phyloP scores from a whole-genome alignment of 2,113 vertebrate genomes.

The Psilopsiagon aurifrons region DNA sequence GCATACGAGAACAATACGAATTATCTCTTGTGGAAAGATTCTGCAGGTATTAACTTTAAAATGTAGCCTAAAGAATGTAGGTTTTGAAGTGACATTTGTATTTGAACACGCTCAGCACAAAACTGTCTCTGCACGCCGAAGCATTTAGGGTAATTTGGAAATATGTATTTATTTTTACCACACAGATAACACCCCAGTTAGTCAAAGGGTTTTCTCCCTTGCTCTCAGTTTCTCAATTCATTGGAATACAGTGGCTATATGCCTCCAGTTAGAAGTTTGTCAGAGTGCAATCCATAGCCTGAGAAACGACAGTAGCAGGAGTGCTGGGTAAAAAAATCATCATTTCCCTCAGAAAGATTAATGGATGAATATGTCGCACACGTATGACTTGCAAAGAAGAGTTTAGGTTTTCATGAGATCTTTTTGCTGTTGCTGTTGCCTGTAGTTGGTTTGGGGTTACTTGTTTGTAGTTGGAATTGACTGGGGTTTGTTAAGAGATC shows the following conservation, averaged over 20 bases:
- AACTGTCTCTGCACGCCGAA: background rate
- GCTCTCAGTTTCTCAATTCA: background rate
- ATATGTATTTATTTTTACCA: background rate
- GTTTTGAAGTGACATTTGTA: background rate
- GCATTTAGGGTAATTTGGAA: background rate
- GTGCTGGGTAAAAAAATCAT: background rate
- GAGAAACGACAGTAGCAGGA: background rate
- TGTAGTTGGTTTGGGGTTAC: background rate
- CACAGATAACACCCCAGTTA: background rate
- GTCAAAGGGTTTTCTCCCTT: background rate
- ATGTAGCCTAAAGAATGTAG: background rate
- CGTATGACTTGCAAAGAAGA: background rate
- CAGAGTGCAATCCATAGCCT: background rate
- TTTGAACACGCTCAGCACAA: background rate
- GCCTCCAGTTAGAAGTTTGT: background rate
- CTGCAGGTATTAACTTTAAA: background rate
- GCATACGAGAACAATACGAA: background rate
- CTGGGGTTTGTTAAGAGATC: background rate
- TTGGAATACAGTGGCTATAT: background rate
- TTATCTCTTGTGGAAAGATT: background rate
- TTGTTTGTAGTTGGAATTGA: background rate
- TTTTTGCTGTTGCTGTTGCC: background rate
- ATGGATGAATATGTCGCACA: background rate
- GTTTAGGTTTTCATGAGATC: background rate
- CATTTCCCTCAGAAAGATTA: conserved; percentile 7